A percentile compares a stretch with the other conserved stretches of the same genome.
These are phyloP conservation scores for Rambutsinella grinnellia DNA, from an alignment of 2,888 invertebrate genomes.

Conservation along the genomic window DNA sequence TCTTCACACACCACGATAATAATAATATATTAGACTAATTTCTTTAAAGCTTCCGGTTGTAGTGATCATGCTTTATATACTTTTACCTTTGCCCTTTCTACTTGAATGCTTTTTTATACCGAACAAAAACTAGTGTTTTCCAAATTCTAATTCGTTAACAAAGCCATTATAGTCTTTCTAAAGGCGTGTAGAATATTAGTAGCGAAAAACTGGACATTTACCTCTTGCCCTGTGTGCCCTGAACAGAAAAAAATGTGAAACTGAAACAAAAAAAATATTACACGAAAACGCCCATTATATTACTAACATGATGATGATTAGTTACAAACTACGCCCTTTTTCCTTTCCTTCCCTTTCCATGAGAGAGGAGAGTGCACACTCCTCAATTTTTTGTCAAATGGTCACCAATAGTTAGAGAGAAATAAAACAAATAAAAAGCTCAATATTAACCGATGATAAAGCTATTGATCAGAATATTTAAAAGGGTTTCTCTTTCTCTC, in stretches of 20 bases:
- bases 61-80: background rate
- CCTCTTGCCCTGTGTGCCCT: too few relatives aligned
- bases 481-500: background rate
- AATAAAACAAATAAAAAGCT: conserved; percentile 29
- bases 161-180: background rate
- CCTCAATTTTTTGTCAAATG: conserved; percentile 25
- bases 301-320: conserved; percentile 17
- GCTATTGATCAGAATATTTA: background rate
- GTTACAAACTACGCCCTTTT: conserved; percentile 33
- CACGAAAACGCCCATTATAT: background rate
- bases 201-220: too few relatives aligned
- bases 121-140: background rate
- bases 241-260: background rate
- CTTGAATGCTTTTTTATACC: background rate
- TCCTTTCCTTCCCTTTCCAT: background rate
- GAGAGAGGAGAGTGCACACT: background rate
- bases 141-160: background rate
- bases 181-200: too few relatives aligned
- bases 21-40: background rate
- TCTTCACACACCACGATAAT: too few relatives aligned
- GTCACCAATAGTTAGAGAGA: background rate
- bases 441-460: conserved; percentile 21
- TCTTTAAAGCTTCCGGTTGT: background rate
- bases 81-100: too few relatives aligned
- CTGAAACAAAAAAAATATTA: background rate